Percentiles rank a stretch among this genome's conserved stretches.
Conservation (phyloP, 2,888 invertebrate genomes). For the Meteorus cinctellus region DNA sequence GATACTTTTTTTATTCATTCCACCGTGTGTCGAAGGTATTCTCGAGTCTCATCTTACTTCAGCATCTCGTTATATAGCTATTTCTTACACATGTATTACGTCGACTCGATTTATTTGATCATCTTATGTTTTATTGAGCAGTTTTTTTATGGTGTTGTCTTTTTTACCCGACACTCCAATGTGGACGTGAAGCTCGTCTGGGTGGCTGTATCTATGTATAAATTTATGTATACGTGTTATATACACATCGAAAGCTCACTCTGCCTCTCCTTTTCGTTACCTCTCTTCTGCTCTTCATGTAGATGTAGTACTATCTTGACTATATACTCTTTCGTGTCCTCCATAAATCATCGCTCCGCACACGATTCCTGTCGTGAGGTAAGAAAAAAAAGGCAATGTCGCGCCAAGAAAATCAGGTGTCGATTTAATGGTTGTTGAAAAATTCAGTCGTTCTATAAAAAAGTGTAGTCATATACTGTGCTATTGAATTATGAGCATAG, state of each 20-base stretch:
- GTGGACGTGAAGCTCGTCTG: conserved; percentile 23
- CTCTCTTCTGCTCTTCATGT: conserved; percentile 11
- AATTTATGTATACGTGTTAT: neutral
- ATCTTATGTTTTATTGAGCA: conserved; percentile 62
- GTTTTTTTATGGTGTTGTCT: conserved; percentile 51
- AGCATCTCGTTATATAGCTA: neutral
- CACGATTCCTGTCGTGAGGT: conserved; percentile 30
- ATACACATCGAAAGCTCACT: conserved; percentile 17
- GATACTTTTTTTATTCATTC: conserved; percentile 24
- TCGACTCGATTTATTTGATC: conserved; percentile 57
- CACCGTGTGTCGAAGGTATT: conserved; percentile 1
- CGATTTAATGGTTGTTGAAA: conserved; percentile 46
- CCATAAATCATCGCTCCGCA: conserved; percentile 46
- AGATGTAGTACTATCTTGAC: neutral
- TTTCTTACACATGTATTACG: conserved; percentile 15
- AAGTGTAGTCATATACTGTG: conserved; percentile 9
- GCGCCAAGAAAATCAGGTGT: conserved; percentile 45
- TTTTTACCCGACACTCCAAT: conserved; percentile 33
- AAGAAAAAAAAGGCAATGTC: conserved; percentile 27
- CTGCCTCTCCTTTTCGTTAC: conserved; percentile 23
- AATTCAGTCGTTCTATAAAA: conserved; percentile 43
- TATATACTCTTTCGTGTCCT: conserved; percentile 28
- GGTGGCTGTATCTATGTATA: neutral
- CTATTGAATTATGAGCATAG: conserved; percentile 36
- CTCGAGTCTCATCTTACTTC: neutral